Evolutionary conservation across 2,888 invertebrate species (phyloP), one percentile per base, ranked within the genome.

Genomic region (Emmelina monodactyla): DNA sequence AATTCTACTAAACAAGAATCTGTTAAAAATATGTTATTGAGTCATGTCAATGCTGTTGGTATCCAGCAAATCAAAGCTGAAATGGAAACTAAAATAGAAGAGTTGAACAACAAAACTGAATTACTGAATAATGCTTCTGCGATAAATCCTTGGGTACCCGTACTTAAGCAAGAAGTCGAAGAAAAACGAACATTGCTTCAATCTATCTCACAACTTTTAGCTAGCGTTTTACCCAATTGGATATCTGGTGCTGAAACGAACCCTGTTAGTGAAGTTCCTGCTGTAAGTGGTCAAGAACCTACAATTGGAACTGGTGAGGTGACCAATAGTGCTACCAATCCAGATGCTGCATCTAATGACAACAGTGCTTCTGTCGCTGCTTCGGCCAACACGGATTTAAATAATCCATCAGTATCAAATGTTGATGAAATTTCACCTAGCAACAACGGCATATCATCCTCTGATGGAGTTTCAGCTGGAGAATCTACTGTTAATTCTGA

Each of bases 161-260:
- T 53, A 31, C 62, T 60, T 2, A 53, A 61, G 36, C 50, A 67
- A 39, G 52, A 59, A 13, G 47, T 71, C 22, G 58, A 62, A 31
- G 66, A 72, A 42, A 63, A 67, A 39, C 66, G 46, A 50, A 55
- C 60, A 6, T 57, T 75, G 36, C 52, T 79, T 12, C 58, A 68
- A 45, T 49, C 62, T 1, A 47, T 71, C 31, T 49, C 49, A 10
- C 59, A 70, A 42, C 67, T 64, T 42, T 46, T 79, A 28, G 53
- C 66, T 1, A 62, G 55, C 31, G 42, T 76, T 5, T 46, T 73
- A 22, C 70, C 72, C n/a, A 59, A 36, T 40, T 72, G 71, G 72
- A 45, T 59, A 10, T 50, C 51, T 39, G 58, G 55, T 34, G 51
- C 39, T 11, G 42, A 43, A 30, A 16, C 39, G 13, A 31, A 32